A percentile compares a stretch with the other conserved stretches of the same genome.
Conservation (phyloP, 2,888 invertebrate genomes). For the Podabrus alpinus region DNA sequence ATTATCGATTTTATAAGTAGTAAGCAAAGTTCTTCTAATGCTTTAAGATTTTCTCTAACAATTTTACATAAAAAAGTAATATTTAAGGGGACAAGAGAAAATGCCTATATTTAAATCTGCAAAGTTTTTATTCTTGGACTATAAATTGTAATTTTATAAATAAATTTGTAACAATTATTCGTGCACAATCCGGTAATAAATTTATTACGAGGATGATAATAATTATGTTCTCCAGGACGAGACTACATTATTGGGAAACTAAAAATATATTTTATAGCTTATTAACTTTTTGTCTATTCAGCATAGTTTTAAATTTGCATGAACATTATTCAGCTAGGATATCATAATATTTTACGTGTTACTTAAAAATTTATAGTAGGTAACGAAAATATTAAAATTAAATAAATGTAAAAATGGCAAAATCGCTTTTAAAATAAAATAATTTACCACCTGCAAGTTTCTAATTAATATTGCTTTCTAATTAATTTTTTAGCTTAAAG, state of each 20-base stretch:
- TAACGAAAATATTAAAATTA: background rate
- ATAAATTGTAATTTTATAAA: constrained; percentile 1
- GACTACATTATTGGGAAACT: background rate
- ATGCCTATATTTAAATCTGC: background rate
- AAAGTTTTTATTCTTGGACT: background rate
- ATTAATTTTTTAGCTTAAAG: background rate
- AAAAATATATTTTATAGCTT: background rate
- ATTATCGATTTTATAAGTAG: background rate
- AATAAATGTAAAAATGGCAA: background rate
- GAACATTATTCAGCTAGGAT: background rate
- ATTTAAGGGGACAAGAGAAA: background rate
- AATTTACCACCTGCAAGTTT: background rate
- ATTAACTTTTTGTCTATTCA: background rate
- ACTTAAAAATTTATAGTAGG: background rate
- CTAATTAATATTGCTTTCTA: background rate
- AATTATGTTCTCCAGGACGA: background rate
- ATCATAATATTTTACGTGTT: background rate
- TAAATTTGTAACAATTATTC: background rate
- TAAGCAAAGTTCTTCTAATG: background rate
- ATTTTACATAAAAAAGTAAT: constrained; percentile 2
- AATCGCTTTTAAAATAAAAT: background rate
- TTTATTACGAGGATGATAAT: background rate
- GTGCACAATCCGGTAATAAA: background rate
- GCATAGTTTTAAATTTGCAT: background rate
- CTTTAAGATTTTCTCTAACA: background rate